Evolutionary conservation across 1,140 invertebrate genomes (phyloP), one percentile per base, ranked within the genome.

Genomic region (Nautilus pompilius): DNA sequence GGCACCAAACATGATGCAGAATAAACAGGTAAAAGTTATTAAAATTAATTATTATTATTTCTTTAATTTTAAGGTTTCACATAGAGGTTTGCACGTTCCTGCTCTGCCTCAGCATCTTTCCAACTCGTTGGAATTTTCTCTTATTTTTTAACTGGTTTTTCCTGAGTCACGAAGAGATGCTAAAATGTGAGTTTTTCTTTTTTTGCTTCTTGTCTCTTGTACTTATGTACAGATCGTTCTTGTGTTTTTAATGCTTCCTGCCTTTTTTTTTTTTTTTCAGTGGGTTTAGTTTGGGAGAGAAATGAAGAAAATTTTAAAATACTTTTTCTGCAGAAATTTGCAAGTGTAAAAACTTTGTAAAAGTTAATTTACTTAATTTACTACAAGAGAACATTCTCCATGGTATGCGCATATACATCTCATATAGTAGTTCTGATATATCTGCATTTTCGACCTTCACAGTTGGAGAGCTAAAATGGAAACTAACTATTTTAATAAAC

Each of bases 141-240:
- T 34, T 72, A 20, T 60, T 72, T 17, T 48, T 74, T 33, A 76
- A 72, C 34, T 76, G 74, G 74, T 69, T 76, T 28, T 76, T 76
- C 29, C 63, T 74, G n/a, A 68, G 70, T 57, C 70, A 72, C 34
- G 63, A 66, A 41, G 61, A 69, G 24, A 69, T 62, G 24, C 33
- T 72, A 6, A 69, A 62, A 59, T 63, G 70, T 72, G 41, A 69
- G 67, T 68, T 24, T 4, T 5, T 28, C 48, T 2, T 26, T 60
- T 28, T 60, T 34, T 58, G n/a, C 26, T 45, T 20, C 32, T 15
- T 33, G 3, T 41, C 49, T 24, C 41, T 46, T 26, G 29, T 28
- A 48, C 2, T 2, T 24, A 20, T 48, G 58, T 32, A 24, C 10
- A 53, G 22, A 22, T n/a, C 22, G 26, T 8, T 15, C 49, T n/a